phyloP scores from a whole-genome alignment of 2,888 invertebrate genomes.

The Alviniconcha strummeri region DNA sequence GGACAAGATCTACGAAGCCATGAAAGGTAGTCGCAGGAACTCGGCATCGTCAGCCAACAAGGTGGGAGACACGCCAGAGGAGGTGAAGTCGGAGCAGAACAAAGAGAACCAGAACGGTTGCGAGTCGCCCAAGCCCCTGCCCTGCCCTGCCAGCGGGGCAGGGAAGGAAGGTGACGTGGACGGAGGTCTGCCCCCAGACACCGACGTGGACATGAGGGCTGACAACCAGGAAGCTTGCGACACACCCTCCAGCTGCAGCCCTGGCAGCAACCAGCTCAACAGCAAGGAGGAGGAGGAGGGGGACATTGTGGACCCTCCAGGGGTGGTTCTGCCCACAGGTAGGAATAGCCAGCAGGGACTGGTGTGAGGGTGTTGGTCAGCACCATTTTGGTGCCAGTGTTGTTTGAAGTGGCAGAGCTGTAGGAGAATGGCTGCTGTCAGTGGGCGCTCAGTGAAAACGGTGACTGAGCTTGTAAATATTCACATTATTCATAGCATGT shows the following conservation, averaged over 20 bases:
- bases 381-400: not conserved
- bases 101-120: not conserved
- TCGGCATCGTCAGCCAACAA: no score
- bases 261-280: not conserved
- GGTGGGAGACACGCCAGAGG: no score
- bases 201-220: not conserved
- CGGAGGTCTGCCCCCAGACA: not conserved
- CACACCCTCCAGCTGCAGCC: not conserved
- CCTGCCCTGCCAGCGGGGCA: no score
- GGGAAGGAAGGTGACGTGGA: not conserved
- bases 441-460: no score
- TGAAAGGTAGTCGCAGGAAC: no score
- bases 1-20: no score
- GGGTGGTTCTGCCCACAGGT: constrained; percentile 7
- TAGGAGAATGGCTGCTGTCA: no score
- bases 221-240: constrained; percentile 9
- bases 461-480: no score
- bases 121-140: no score
- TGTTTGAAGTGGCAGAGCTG: no score
- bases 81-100: not conserved
- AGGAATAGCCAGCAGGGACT: not conserved
- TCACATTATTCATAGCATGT: no score
- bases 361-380: no score
- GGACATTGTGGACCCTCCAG: constrained; percentile 15
- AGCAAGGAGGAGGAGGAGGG: constrained; percentile 3